Conservation (phyloP, 2,888 invertebrate genomes). For the Unio pictorum region DNA sequence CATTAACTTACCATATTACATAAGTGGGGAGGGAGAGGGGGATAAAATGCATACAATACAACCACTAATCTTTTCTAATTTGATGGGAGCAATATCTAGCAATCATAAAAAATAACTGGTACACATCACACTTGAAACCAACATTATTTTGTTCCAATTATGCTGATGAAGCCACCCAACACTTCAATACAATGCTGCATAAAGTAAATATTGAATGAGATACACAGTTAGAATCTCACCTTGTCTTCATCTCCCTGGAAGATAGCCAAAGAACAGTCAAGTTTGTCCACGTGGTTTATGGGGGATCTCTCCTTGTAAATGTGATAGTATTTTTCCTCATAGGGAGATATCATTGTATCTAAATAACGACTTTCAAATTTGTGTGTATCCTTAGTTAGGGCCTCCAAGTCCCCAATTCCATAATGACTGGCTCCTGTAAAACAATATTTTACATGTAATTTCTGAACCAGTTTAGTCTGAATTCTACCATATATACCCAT, state of each 20-base stretch:
- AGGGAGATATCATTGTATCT: slow-evolving; percentile 65
- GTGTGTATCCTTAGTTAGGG: slow-evolving; percentile 70
- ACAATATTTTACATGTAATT: not conserved
- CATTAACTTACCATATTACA: no score
- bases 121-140: no score
- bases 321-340: slow-evolving; percentile 39
- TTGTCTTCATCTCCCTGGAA: slow-evolving; percentile 72
- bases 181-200: not conserved
- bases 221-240: slow-evolving; percentile 37
- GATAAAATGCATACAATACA: no score
- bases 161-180: not conserved
- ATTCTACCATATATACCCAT: no score
- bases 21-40: no score
- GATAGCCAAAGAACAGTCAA: slow-evolving; percentile 70
- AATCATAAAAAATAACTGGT: no score
- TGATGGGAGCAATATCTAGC: no score
- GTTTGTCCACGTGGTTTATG: slow-evolving; percentile 66
- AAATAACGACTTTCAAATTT: slow-evolving; percentile 72
- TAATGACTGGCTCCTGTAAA: slow-evolving; percentile 69
- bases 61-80: no score
- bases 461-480: not conserved
- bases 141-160: not conserved
- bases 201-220: no score
- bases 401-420: slow-evolving; percentile 71
- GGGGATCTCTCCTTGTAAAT: slow-evolving; percentile 68